A percentile compares a stretch with the other conserved stretches of the same genome.
Conservation (phyloP, 2,888 invertebrate genomes). For the Crioceris asparagi region DNA sequence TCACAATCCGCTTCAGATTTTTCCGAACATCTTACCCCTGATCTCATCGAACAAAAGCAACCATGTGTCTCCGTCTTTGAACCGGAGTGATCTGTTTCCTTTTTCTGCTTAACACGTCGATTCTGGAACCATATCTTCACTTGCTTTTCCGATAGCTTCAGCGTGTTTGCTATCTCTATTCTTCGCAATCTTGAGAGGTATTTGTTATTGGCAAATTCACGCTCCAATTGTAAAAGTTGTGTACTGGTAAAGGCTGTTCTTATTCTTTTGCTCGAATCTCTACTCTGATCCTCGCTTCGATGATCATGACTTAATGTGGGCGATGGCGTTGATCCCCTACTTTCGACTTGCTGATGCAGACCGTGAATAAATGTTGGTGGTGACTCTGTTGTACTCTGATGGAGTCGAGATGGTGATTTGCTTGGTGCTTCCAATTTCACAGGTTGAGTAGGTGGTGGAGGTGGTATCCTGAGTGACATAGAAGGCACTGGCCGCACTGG, state of each 20-base stretch:
- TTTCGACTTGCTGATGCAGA: conserved; percentile 26
- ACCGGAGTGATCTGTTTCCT: no score
- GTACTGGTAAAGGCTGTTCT: conserved; percentile 90
- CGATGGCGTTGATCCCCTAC: conserved; percentile 47
- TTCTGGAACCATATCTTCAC: conserved; percentile 94
- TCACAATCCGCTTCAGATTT: no score
- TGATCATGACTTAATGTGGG: conserved; percentile 36
- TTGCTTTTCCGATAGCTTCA: conserved; percentile 86
- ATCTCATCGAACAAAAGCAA: no score
- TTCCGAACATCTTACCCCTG: no score
- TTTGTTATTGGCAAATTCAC: conserved; percentile 84
- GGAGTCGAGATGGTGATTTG: background rate
- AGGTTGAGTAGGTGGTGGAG: conserved; percentile 4
- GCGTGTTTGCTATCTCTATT: conserved; percentile 85
- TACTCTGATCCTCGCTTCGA: conserved; percentile 40
- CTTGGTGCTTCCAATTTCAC: background rate
- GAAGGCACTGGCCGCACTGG: conserved; percentile 32
- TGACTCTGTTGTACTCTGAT: background rate
- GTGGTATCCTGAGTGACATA: conserved; percentile 20
- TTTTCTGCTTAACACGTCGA: conserved; percentile 85
- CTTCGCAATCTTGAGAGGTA: conserved; percentile 79
- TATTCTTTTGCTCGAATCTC: conserved; percentile 72
- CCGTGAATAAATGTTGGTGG: background rate
- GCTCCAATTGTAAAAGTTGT: conserved; percentile 74
- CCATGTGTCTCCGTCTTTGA: no score